Conservation (phyloP, 1,140 invertebrate genomes). For the Campodea augens region DNA sequence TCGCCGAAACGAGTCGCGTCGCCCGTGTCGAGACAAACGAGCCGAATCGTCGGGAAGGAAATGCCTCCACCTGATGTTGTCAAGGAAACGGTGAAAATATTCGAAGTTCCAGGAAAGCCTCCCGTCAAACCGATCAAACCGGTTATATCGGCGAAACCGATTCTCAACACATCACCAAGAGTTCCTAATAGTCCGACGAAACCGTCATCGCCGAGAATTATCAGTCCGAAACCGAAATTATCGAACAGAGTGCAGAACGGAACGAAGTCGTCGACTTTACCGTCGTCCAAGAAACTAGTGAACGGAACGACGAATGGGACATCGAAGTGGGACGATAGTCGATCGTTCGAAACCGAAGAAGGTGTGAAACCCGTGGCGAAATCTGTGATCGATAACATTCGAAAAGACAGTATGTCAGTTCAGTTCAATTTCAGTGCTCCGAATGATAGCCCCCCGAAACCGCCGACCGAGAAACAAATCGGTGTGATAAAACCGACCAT, state of each 20-base stretch:
- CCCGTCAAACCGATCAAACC: conserved; percentile 12
- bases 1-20: conserved; percentile 15
- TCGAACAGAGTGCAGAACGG: conserved; percentile 19
- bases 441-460: neutral
- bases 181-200: conserved; percentile 9
- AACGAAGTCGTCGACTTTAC: neutral
- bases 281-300: too few species aligned
- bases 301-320: neutral
- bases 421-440: conserved; percentile 33
- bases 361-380: conserved; percentile 30
- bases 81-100: conserved; percentile 60
- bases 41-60: conserved; percentile 57
- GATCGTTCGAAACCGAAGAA: conserved; percentile 10
- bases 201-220: conserved; percentile 25
- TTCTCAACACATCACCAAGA: conserved; percentile 8
- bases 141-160: conserved; percentile 14
- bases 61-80: conserved; percentile 67
- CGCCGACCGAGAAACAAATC: conserved; percentile 26
- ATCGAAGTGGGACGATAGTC: neutral
- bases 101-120: conserved; percentile 36
- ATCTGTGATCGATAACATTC: conserved; percentile 41
- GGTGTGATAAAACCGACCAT: conserved; percentile 33
- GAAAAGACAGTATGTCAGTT: conserved; percentile 38
- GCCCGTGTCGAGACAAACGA: conserved; percentile 25
- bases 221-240: conserved; percentile 20